These are phyloP conservation scores for Thaumatotibia leucotreta DNA, from an alignment of 1,140 invertebrate species.

Conservation along the genomic window DNA sequence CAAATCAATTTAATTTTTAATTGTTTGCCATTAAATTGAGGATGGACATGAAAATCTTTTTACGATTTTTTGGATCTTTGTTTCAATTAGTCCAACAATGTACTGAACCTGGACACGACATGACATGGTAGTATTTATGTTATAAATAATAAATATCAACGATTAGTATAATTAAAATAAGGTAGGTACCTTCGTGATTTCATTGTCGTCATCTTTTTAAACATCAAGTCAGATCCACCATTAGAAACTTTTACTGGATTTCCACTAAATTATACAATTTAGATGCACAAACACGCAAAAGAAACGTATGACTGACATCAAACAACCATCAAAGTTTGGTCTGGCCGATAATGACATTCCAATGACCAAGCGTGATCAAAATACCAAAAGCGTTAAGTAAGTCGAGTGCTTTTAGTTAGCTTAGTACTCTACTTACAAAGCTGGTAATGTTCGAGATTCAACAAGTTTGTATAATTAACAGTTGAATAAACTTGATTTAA, in stretches of 20 bases:
- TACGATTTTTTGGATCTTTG: too few relatives aligned
- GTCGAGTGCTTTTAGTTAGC: neutral
- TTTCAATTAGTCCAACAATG: too few relatives aligned
- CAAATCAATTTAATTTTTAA: too few relatives aligned
- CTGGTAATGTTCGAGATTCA: neutral
- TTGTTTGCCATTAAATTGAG: too few relatives aligned
- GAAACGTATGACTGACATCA: neutral
- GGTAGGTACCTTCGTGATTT: neutral
- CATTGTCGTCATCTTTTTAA: neutral
- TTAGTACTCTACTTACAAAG: neutral
- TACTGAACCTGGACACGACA: too few relatives aligned
- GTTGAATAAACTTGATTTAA: too few relatives aligned
- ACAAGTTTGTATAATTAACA: neutral
- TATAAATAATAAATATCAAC: too few relatives aligned
- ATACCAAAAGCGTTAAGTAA: neutral
- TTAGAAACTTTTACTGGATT: neutral
- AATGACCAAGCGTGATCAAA: neutral
- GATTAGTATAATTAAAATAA: too few relatives aligned
- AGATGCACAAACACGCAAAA: neutral
- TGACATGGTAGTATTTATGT: too few relatives aligned
- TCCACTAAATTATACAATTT: neutral
- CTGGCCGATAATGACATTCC: slow-evolving; percentile 17
- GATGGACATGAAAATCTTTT: too few relatives aligned
- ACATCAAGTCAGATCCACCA: neutral
- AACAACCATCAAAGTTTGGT: slow-evolving; percentile 16